phyloP scores from a whole-genome alignment of 2,797 vertebrate genomes.

The Nannoperca obscura region DNA sequence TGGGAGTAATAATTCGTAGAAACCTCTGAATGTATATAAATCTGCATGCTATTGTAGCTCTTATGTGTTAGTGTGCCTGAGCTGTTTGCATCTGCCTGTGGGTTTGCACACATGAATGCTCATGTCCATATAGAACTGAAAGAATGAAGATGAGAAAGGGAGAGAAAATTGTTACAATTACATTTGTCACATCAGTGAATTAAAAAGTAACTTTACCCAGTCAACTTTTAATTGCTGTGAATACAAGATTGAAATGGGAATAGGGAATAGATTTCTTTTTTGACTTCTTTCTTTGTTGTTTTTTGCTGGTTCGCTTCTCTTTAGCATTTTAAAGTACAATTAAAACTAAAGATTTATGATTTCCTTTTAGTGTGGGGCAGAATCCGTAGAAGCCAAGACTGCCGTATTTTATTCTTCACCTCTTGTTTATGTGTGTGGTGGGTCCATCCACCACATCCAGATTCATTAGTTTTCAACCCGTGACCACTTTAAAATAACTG shows the following conservation, averaged over 20 bases:
- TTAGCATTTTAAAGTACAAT: conserved; percentile 49
- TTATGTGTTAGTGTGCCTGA: conserved; percentile 5
- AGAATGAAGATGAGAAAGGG: conserved; percentile 3
- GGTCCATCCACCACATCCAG: conserved; percentile 52
- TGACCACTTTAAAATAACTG: conserved; percentile 29
- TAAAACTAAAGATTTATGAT: conserved; percentile 55
- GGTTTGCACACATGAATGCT: conserved; percentile 3
- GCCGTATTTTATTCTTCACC: conserved; percentile 47
- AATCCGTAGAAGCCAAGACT: conserved; percentile 22
- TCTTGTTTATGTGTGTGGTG: conserved; percentile 58
- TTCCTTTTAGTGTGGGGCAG: conserved; percentile 50
- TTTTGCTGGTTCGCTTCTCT: conserved; percentile 40
- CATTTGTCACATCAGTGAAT: conserved; percentile 1
- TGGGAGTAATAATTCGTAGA: neutral
- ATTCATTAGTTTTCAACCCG: conserved; percentile 46
- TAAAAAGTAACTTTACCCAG: conserved; percentile 11
- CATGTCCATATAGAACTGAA: neutral
- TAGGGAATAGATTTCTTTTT: conserved; percentile 1
- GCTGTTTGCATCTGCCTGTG: conserved; percentile 4
- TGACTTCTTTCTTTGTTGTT: conserved; percentile 20
- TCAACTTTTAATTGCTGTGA: neutral
- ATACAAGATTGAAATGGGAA: neutral
- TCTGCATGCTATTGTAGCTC: neutral
- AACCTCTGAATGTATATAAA: conserved; percentile 9
- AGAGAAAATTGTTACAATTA: conserved; percentile 2